Base-by-base conservation (phyloP, 2,797 vertebrate genomes). In the Poeciliopsis gracilis region DNA sequence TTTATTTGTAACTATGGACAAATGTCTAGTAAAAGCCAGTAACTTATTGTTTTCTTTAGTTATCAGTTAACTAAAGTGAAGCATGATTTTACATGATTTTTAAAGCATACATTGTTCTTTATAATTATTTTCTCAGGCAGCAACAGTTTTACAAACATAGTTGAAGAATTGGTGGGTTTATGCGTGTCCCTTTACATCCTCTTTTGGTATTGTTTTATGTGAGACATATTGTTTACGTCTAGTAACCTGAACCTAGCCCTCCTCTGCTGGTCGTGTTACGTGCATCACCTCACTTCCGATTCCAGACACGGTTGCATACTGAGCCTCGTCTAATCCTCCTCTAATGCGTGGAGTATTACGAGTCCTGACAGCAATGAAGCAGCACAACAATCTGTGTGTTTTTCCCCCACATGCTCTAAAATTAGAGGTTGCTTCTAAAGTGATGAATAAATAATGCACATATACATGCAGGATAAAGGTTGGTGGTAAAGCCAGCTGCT, bases 401-500 rank as follows among this genome's bases (percentile, higher is more conserved):
- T 53, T 2, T 0, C 28, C 53, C 30, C 15, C 1, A 16, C 46
- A 69, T 72, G 1, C 13, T 70, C 53, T 59, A 20, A 23, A 49
- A 78, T 18, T n/a, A 51, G 46, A 77, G 77, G 69, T 25, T 43
- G 59, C 66, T 71, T 83, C 85, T 87, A 77, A 71, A 30, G 79
- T 82, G n/a, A 85, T 79, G 59, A 82, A 76, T 25, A 67, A 53
- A 38, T 72, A 28, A 74, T 28, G 79, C 43, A 51, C 49, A 71
- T 81, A 79, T 51, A 63, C 69, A 72, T 18, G 72, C 3, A 67
- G 36, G 77, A 86, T 38, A 36, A 41, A 63, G 66, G 70, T 11
- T n/a, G 59, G 53, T 33, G 51, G 43, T 4, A 18, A 53, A 90
- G 70, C 86, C 90, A 93, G 92, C 90, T 73, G 87, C 74, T 87